Evolutionary conservation across 2,113 vertebrate genomes (phyloP).

Genomic region (Cyanistes caeruleus): DNA sequence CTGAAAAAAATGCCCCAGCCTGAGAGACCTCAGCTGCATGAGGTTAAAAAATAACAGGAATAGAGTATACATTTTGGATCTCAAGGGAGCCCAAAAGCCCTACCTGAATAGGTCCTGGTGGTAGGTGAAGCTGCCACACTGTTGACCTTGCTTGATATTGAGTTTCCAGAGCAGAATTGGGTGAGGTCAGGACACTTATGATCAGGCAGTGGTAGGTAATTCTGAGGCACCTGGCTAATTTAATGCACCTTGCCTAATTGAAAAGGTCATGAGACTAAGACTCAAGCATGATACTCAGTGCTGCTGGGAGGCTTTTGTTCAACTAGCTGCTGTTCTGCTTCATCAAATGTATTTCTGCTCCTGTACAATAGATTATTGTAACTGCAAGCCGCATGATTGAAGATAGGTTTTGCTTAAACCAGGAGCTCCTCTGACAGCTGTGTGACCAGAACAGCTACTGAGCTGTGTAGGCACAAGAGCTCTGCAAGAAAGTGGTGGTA

Average conservation of each 20-base stretch:
- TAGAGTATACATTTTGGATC: neutral
- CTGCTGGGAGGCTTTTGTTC: neutral
- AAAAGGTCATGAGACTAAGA: neutral
- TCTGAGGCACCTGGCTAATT: neutral
- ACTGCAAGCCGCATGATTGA: neutral
- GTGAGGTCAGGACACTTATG: neutral
- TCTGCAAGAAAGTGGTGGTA: neutral
- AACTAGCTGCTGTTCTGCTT: neutral
- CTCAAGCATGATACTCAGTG: neutral
- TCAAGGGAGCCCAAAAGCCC: neutral
- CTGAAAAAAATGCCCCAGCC: neutral
- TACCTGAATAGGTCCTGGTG: neutral
- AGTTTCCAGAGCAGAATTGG: neutral
- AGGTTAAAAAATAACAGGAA: neutral
- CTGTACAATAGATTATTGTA: neutral
- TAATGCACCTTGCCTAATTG: neutral
- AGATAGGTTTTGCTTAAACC: neutral
- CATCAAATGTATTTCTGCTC: neutral
- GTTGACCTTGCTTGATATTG: neutral
- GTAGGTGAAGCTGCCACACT: neutral
- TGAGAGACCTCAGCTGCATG: neutral
- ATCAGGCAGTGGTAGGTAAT: neutral
- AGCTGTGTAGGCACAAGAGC: neutral
- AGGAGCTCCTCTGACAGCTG: neutral
- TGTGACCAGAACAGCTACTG: neutral